Conservation (phyloP, 2,797 vertebrate species). For the Anas flavirostris region DNA sequence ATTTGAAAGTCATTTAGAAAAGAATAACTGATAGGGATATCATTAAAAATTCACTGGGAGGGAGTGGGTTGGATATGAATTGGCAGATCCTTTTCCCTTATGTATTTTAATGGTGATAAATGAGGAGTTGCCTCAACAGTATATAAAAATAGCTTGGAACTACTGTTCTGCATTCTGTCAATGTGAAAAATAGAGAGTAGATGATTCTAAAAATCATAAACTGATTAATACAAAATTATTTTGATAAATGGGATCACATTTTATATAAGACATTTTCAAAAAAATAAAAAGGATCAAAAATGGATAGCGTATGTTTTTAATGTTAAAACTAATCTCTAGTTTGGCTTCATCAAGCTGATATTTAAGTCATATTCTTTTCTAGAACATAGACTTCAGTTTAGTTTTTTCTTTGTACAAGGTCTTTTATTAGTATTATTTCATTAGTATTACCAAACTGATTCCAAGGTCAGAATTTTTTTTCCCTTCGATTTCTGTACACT, state of each 20-base stretch:
- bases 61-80: not conserved
- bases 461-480: not conserved
- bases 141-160: not conserved
- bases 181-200: not conserved
- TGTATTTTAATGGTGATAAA: not conserved
- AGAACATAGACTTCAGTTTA: not conserved
- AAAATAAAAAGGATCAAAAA: not conserved
- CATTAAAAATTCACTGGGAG: not conserved
- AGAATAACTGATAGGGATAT: not conserved
- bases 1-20: not conserved
- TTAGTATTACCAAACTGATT: not conserved
- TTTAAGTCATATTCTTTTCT: not conserved
- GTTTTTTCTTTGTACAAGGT: not conserved
- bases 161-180: not conserved
- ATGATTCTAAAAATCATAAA: not conserved
- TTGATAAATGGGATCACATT: not conserved
- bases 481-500: not conserved
- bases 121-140: not conserved
- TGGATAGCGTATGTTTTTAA: not conserved
- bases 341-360: not conserved
- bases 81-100: not conserved
- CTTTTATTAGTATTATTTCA: not conserved
- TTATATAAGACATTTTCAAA: not conserved
- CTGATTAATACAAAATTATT: not conserved
- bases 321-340: not conserved